A percentile compares a stretch with the other conserved stretches of the same genome.
These are phyloP conservation scores for Brachionichthys hirsutus DNA, from an alignment of 2,113 vertebrate species.

Conservation along the genomic window DNA sequence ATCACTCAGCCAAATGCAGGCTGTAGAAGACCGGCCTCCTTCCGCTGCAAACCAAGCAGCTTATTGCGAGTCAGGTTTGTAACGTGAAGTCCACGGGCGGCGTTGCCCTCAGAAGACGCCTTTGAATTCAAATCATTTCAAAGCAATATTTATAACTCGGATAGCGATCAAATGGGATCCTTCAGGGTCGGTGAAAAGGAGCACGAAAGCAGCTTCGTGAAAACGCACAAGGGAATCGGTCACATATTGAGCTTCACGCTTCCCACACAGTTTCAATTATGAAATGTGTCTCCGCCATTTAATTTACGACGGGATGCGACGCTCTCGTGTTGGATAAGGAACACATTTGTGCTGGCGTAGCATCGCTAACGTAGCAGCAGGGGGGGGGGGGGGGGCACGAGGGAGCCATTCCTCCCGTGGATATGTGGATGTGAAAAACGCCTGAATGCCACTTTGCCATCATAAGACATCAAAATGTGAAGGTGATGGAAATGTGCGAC, in stretches of 20 bases:
- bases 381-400: too few relatives aligned
- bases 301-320: background rate
- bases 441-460: too few relatives aligned
- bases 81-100: constrained; percentile 38
- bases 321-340: background rate
- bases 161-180: constrained; percentile 49
- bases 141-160: constrained; percentile 48
- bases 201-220: constrained; percentile 23
- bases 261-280: constrained; percentile 38
- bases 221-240: constrained; percentile 43
- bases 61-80: constrained; percentile 51
- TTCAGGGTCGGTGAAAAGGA: constrained; percentile 44
- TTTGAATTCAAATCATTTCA: constrained; percentile 50
- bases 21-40: constrained; percentile 18
- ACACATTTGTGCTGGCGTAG: too few relatives aligned
- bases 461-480: too few relatives aligned
- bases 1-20: constrained; percentile 13
- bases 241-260: constrained; percentile 44
- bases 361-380: too few relatives aligned
- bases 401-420: too few relatives aligned
- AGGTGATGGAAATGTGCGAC: too few relatives aligned
- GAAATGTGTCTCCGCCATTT: constrained; percentile 4
- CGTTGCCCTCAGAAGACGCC: constrained; percentile 39
- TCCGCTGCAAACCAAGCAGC: constrained; percentile 32
- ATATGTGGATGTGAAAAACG: too few relatives aligned